Base-by-base conservation (phyloP, 2,113 vertebrate species). In the Brachyhypopomus gauderio region DNA sequence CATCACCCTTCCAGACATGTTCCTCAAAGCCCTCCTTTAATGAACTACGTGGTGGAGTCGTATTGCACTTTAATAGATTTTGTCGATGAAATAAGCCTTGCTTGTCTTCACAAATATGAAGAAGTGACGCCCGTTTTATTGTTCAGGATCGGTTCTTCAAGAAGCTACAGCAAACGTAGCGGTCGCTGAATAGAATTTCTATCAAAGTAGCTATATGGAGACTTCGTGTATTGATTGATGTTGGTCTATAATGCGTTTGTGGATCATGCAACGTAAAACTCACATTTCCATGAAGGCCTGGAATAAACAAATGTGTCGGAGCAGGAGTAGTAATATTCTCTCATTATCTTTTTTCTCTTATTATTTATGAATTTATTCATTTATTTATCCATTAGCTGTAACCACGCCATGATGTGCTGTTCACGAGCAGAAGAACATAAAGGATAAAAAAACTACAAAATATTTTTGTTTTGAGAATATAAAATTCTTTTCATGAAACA, bases 1-100 rank as follows among this genome's bases (percentile, higher is more conserved):
- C 86, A 92, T 92, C 91, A 91, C 88, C 88, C 81, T 86, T 90
- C 87, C 77, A 71, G 86, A 73, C 75, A 74, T 78, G 86, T 76
- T 87, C 83, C 74, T 85, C 86, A 85, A 85, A 83, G 77, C 80
- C 72, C 70, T 77, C 62, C 75, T 80, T 87, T 87, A 87, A 87
- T 87, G 85, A 87, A 87, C 80, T 83, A 82, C 83, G 83, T 72
- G 30, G 83, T 73, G 77, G 70, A 82, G 80, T 83, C 83, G 83
- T 77, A 84, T 82, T 80, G 77, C 30, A 30, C 78, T 79, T 63
- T 87, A 87, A 87, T 83, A 82, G 78, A 85, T 83, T 87, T 76
- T 66, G 78, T 67, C 74, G 81, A 85, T 62, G 83, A 83, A 83
- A 79, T 76, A 85, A 84, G 77, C 62, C 72, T 76, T 30, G 72